phyloP scores from a whole-genome alignment of 2,113 vertebrate species.

The Podarcis cretensis region DNA sequence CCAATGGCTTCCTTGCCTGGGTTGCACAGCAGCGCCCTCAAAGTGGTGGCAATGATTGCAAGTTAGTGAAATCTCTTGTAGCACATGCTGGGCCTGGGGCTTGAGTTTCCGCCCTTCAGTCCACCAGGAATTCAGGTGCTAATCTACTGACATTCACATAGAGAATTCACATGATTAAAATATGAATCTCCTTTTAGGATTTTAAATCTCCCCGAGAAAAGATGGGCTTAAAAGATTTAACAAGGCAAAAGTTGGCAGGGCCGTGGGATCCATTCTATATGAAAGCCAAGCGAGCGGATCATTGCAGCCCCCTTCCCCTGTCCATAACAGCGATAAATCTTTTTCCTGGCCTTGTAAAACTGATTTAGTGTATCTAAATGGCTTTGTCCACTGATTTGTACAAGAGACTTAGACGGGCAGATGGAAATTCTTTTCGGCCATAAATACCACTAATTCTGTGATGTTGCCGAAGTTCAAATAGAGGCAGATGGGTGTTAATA shows the following conservation, averaged over 20 bases:
- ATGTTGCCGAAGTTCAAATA: constrained; percentile 68
- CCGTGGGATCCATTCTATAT: constrained; percentile 37
- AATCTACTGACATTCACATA: background rate
- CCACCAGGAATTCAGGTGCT: background rate
- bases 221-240: background rate
- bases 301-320: background rate
- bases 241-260: background rate
- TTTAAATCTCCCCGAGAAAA: background rate
- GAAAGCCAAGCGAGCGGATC: constrained; percentile 40
- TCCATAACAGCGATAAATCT: constrained; percentile 54
- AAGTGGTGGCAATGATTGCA: background rate
- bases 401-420: constrained; percentile 68
- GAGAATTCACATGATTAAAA: background rate
- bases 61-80: no score
- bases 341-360: constrained; percentile 41
- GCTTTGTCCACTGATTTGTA: constrained; percentile 67
- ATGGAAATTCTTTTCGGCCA: constrained; percentile 74
- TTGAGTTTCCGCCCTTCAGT: background rate
- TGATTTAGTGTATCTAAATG: constrained; percentile 62
- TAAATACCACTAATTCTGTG: constrained; percentile 75
- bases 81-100: background rate
- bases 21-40: background rate
- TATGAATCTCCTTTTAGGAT: background rate
- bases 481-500: constrained; percentile 66
- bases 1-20: background rate